Percentiles rank a stretch among this genome's conserved stretches.
Evolutionary conservation across 2,797 vertebrate genomes (phyloP).

Genomic region (Leptatherina wallacei): DNA sequence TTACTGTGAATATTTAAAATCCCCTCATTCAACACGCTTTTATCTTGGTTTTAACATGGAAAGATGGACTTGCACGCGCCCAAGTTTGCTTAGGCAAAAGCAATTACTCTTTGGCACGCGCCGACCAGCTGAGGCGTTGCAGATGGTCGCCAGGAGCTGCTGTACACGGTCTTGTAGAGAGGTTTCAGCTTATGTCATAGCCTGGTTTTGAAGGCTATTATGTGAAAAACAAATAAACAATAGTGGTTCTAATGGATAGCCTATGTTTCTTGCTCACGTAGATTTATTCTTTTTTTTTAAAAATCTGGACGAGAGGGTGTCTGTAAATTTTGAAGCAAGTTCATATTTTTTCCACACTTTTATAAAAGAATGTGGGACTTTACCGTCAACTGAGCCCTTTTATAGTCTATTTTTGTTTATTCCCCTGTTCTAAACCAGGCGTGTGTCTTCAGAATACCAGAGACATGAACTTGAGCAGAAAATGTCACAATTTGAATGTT

Average conservation of each 20-base stretch:
- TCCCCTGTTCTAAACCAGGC: background rate
- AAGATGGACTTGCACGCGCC: constrained; percentile 55
- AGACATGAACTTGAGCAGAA: constrained; percentile 29
- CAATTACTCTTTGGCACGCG: constrained; percentile 70
- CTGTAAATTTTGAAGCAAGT: background rate
- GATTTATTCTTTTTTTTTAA: background rate
- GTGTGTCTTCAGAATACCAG: background rate
- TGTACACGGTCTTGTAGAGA: background rate
- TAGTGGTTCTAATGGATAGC: background rate
- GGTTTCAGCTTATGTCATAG: background rate
- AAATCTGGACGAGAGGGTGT: background rate
- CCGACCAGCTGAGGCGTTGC: constrained; percentile 47
- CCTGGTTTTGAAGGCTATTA: background rate
- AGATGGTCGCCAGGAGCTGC: constrained; percentile 34
- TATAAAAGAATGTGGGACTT: background rate
- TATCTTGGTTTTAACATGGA: background rate
- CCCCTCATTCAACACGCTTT: background rate
- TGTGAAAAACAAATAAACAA: background rate
- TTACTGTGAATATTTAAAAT: background rate
- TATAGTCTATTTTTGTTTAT: background rate
- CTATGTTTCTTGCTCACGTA: background rate
- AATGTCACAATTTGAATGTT: constrained; percentile 66
- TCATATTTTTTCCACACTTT: background rate
- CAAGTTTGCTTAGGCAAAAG: constrained; percentile 33
- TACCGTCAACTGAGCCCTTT: background rate